Evolutionary conservation across 2,888 invertebrate genomes (phyloP), one percentile per base, ranked within the genome.

Genomic region (Synanthedon formicaeformis): DNA sequence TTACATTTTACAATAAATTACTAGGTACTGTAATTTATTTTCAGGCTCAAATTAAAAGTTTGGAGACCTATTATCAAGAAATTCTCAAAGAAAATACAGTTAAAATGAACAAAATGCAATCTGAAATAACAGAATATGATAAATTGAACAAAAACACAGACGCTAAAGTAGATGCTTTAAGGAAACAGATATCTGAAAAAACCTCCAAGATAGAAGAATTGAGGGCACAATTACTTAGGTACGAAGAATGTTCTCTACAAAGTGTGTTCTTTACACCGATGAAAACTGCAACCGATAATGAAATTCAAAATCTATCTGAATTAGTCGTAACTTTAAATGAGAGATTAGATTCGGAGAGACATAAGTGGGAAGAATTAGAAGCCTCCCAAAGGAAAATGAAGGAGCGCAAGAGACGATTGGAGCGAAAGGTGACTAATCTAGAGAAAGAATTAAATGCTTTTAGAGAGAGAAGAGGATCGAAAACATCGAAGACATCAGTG

Each of bases 251-350:
- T 60, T 87, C 87, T 1, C 60, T 88, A 18, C 86, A 87, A 66
- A 86, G 83, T 56, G 78, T 88, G 5, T 87, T 87, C 56, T 88
- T 86, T 51, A 83, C 84, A 18, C 88, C 88, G 6, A 80, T 89
- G 78, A 88, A 89, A 60, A 83, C 88, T 3, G 89, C 89, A 0
- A 88, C 90, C 1, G 91, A 92, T 66, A 90, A 89, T 50, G 92
- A 92, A 76, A 88, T 90, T 13, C 80, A 89, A 55, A 81, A 89
- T 51, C 71, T 93, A 3, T 69, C 92, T 2, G 91, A 91, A 54
- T 69, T 93, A 49, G 81, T 91, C 1, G 75, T 88, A 5, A 79
- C 86, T 0, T 73, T 91, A 45, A 91, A 91, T 61, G 78, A 81
- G 34, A 87, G 92, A 57, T 60, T 92, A 41, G 89, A 91, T 52